Conservation (phyloP, 2,113 vertebrate genomes). For the Calidris pygmaea region DNA sequence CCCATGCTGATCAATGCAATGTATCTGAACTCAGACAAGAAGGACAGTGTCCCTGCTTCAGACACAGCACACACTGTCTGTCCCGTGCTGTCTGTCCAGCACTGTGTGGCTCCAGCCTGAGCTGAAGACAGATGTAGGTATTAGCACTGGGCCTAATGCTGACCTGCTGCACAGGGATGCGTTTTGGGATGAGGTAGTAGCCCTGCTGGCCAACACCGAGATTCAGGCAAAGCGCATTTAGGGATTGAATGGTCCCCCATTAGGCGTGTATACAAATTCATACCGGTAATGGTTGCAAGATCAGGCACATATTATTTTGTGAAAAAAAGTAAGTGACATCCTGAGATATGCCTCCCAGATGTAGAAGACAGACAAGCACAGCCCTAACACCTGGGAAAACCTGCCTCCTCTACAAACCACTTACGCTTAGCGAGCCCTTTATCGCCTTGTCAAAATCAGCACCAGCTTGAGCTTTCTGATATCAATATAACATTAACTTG, state of each 20-base stretch:
- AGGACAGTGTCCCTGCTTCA: neutral
- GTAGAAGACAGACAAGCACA: neutral
- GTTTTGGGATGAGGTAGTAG: neutral
- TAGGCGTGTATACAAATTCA: neutral
- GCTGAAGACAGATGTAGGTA: accelerated
- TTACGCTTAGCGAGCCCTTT: neutral
- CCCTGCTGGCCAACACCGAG: neutral
- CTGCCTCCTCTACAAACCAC: neutral
- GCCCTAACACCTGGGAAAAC: neutral
- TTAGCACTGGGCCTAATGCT: accelerated
- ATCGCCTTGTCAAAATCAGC: conserved; percentile 10
- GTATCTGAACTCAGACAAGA: neutral
- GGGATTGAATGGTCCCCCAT: neutral
- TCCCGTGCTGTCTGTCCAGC: neutral
- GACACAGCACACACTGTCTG: accelerated
- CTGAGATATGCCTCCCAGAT: neutral
- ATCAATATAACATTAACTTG: neutral
- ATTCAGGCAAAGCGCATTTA: neutral
- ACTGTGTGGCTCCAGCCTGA: accelerated
- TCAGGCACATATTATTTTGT: neutral
- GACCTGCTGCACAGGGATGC: neutral
- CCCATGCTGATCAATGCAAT: neutral
- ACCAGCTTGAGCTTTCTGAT: conserved; percentile 20
- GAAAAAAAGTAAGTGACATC: neutral
- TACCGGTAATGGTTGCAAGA: neutral